Conservation (phyloP, 2,888 invertebrate species). For the Bruchidius siliquastri region DNA sequence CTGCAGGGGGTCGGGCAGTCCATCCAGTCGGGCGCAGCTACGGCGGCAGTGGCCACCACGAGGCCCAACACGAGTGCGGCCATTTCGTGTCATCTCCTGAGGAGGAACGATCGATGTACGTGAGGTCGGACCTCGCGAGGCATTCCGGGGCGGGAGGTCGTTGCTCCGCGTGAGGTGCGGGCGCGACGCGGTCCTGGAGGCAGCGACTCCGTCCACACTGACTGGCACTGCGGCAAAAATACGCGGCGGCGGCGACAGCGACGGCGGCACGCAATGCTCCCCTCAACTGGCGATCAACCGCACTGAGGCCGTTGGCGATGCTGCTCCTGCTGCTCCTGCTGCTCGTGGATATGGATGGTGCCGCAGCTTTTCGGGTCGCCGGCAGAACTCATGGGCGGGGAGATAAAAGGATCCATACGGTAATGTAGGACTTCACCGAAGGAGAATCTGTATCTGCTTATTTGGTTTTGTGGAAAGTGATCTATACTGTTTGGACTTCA, state of each 20-base stretch:
- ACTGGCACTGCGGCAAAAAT: not conserved
- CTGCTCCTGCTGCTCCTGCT: not conserved
- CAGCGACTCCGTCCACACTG: conserved; percentile 1
- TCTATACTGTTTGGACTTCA: too few species aligned
- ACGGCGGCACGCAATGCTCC: conserved; percentile 25
- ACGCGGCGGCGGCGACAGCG: conserved; percentile 10
- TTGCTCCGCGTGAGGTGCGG: not conserved
- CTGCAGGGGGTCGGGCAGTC: conserved; percentile 82
- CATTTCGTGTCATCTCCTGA: conserved; percentile 42
- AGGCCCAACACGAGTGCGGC: conserved; percentile 41
- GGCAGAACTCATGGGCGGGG: conserved; percentile 3
- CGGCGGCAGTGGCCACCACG: conserved; percentile 46
- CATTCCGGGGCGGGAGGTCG: not conserved
- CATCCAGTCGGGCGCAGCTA: conserved; percentile 74
- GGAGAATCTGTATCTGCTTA: too few species aligned
- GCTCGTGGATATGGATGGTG: conserved; percentile 21
- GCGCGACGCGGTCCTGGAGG: not conserved
- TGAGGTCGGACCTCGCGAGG: conserved; percentile 1
- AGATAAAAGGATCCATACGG: too few species aligned
- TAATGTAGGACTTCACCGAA: too few species aligned
- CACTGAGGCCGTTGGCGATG: conserved; percentile 41
- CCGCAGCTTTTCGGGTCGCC: conserved; percentile 47
- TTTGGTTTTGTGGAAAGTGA: too few species aligned
- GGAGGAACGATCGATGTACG: conserved; percentile 13
- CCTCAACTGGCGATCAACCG: conserved; percentile 43